Conservation (phyloP, 2,888 invertebrate species). For the Bellardia pandia region DNA sequence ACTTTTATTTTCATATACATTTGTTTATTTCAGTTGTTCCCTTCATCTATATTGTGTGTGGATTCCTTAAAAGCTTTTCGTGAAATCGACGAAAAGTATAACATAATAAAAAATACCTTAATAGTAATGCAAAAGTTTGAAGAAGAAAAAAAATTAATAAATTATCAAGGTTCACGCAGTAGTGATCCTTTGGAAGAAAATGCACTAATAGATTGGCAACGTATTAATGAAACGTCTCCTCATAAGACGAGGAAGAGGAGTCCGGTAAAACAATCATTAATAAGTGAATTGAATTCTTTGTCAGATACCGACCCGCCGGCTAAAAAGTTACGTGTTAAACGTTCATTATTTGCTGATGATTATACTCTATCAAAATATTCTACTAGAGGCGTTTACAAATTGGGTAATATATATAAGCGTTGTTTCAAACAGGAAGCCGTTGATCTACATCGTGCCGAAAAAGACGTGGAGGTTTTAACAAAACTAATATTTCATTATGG, state of each 20-base stretch:
- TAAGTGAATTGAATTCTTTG: background rate
- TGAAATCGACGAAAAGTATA: conserved; percentile 83
- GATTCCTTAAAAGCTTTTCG: conserved; percentile 88
- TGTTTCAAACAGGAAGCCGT: conserved; percentile 84
- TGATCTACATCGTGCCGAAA: conserved; percentile 88
- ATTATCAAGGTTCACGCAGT: background rate
- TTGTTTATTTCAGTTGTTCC: conserved; percentile 79
- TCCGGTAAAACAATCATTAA: conserved; percentile 62
- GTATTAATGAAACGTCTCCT: conserved; percentile 86
- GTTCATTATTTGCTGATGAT: conserved; percentile 61
- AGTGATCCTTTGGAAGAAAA: conserved; percentile 69
- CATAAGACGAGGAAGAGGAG: conserved; percentile 72
- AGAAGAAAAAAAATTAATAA: background rate
- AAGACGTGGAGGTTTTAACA: conserved; percentile 87
- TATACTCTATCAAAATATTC: conserved; percentile 73
- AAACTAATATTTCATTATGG: conserved; percentile 86
- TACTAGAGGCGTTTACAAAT: conserved; percentile 84
- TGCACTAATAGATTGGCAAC: conserved; percentile 79
- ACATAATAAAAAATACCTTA: conserved; percentile 13
- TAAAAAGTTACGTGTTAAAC: conserved; percentile 36
- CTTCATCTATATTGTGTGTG: conserved; percentile 86
- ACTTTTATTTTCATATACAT: background rate
- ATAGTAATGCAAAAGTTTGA: background rate
- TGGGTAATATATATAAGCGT: conserved; percentile 86
- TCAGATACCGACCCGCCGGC: background rate